Conservation (phyloP, 2,888 invertebrate species). For the Leistus spinibarbis region DNA sequence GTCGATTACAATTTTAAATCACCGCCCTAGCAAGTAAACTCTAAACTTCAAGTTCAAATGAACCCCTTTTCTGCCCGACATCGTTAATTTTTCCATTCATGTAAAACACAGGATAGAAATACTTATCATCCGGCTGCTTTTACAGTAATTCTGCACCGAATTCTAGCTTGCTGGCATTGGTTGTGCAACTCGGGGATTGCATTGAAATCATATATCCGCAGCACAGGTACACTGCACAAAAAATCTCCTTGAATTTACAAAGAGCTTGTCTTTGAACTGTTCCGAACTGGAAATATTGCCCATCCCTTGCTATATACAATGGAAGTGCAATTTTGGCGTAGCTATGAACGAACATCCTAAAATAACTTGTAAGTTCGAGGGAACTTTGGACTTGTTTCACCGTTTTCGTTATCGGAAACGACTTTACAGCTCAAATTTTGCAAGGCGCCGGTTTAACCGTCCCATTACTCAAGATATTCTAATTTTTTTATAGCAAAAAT, state of each 20-base stretch:
- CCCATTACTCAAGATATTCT: too few relatives aligned
- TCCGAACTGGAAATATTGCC: too few relatives aligned
- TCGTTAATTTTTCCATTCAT: neutral
- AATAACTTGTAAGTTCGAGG: too few relatives aligned
- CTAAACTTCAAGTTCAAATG: neutral
- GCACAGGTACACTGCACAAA: neutral
- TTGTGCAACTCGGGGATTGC: neutral
- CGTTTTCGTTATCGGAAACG: too few relatives aligned
- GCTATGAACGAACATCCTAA: too few relatives aligned
- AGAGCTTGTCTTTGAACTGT: neutral
- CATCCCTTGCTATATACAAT: too few relatives aligned
- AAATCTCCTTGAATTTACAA: neutral
- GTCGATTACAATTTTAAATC: constrained; percentile 19
- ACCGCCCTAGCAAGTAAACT: neutral
- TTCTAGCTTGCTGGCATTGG: neutral
- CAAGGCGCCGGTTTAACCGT: too few relatives aligned
- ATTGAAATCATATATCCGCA: neutral
- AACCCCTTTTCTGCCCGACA: neutral
- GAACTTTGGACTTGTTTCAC: too few relatives aligned
- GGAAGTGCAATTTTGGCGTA: too few relatives aligned
- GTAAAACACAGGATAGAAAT: neutral
- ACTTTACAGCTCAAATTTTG: too few relatives aligned
- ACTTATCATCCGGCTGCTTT: neutral
- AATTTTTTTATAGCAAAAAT: too few relatives aligned
- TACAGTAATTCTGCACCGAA: neutral